Percentiles rank a stretch among this genome's conserved stretches.
Evolutionary conservation across 2,888 invertebrate species (phyloP).

Genomic region (Lepetodrilus schrolli): DNA sequence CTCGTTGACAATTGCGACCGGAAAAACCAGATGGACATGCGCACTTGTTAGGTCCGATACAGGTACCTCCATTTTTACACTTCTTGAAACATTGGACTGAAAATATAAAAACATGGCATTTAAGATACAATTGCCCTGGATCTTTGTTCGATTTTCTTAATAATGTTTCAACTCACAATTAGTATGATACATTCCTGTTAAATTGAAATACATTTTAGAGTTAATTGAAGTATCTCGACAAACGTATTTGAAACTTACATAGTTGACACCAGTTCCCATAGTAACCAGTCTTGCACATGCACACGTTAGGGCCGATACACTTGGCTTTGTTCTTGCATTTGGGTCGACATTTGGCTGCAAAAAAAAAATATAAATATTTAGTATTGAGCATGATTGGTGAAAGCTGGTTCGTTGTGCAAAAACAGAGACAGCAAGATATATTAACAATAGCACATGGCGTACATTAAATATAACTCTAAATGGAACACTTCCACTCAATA

Average conservation of each 20-base stretch:
- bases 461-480: no score
- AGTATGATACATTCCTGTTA: no score
- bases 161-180: no score
- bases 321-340: conserved; percentile 87
- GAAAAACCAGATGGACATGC: conserved; percentile 61
- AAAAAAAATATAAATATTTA: conserved; percentile 37
- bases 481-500: no score
- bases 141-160: no score
- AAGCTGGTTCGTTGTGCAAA: no score
- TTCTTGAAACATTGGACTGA: conserved; percentile 83
- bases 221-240: neutral
- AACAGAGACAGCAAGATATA: no score
- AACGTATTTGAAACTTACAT: conserved; percentile 50
- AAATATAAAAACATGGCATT: conserved; percentile 36
- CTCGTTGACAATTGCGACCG: conserved; percentile 67
- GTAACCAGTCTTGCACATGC: conserved; percentile 81
- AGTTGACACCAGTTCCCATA: conserved; percentile 60
- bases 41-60: conserved; percentile 65
- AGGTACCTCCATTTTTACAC: conserved; percentile 70
- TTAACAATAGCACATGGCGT: no score
- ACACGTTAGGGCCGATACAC: conserved; percentile 86
- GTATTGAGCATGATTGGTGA: no score
- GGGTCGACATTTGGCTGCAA: conserved; percentile 84
- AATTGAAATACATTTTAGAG: neutral
- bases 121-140: no score